Evolutionary conservation across 2,113 vertebrate genomes (phyloP).

Genomic region (Reinhardtius hippoglossoides): DNA sequence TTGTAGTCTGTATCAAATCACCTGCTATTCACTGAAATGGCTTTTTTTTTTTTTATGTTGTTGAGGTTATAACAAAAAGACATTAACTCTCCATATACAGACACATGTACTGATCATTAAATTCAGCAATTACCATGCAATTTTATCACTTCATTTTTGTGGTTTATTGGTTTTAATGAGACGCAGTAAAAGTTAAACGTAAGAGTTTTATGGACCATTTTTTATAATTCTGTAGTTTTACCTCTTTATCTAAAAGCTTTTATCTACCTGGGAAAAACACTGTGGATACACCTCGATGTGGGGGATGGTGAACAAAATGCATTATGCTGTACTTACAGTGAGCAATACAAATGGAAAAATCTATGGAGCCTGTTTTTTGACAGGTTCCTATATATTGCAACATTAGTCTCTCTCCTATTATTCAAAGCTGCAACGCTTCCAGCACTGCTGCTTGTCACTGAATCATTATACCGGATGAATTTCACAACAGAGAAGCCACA

Average conservation of each 20-base stretch:
- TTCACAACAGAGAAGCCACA: conserved; percentile 48
- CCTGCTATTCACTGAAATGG: background rate
- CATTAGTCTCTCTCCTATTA: conserved; percentile 14
- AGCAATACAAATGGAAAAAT: conserved; percentile 13
- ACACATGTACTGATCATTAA: conserved; percentile 44
- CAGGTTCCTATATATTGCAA: conserved; percentile 16
- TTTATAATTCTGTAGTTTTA: conserved; percentile 35
- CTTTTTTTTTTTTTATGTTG: conserved; percentile 13
- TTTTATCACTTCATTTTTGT: conserved; percentile 18
- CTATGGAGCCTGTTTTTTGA: background rate
- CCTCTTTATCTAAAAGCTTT: conserved; percentile 19
- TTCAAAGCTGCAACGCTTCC: conserved; percentile 9
- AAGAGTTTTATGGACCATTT: conserved; percentile 36
- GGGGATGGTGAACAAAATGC: conserved; percentile 2
- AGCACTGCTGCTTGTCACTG: conserved; percentile 35
- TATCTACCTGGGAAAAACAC: conserved; percentile 3
- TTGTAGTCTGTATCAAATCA: conserved; percentile 1
- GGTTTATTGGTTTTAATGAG: conserved; percentile 58
- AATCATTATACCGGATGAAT: conserved; percentile 33
- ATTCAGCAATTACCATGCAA: conserved; percentile 20
- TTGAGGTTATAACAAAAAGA: conserved; percentile 1
- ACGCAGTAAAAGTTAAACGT: conserved; percentile 48
- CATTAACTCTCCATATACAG: background rate
- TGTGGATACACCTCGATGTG: background rate
- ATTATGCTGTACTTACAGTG: background rate